Evolutionary conservation across 2,797 vertebrate species (phyloP), one percentile per base, ranked within the genome.

Genomic region (Argentina silus): DNA sequence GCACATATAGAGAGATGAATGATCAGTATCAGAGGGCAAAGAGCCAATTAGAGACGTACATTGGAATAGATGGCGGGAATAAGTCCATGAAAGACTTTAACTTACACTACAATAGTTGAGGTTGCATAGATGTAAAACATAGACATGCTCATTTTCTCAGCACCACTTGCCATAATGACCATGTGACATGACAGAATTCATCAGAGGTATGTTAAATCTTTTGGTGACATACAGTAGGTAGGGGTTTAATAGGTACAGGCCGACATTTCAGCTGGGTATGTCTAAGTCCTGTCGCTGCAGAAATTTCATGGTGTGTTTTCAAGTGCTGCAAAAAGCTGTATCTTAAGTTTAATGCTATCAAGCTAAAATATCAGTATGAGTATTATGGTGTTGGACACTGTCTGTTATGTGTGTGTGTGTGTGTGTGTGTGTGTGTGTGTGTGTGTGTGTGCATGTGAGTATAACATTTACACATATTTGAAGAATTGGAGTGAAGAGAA

Each of bases 401-500:
- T 36, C 27, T 36, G 1, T 4, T 36, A 36, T 36, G 1, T 36
- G 27, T 36, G 27, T 36, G 27, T 36, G 27, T 59, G 19, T 64
- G 56, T n/a, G n/a, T 47, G 9, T 10, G n/a, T 62, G 47, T 15
- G 9, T 27, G 14, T 4, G 4, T 71, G 12, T 71, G 63, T 17
- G 11, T 7, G 10, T 12, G n/a, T 60, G n/a, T 61, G 10, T 36
- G 2, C 57, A 42, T 59, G 55, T 53, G 21, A 14, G 12, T 60
- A 10, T 61, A 6, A 61, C 14, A 36, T 60, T 12, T 27, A 60
- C 21, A 2, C 2, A 44, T 15, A 27, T 42, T 12, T 42, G 60
- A 60, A 12, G 57, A 43, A 43, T 57, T 43, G 60, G 66, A 66
- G 45, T 43, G 67, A 17, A 82, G 57, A 63, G 75, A 47, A 71